Evolutionary conservation across 1,140 invertebrate genomes (phyloP), one percentile per base, ranked within the genome.

Genomic region (Conus betulinus): DNA sequence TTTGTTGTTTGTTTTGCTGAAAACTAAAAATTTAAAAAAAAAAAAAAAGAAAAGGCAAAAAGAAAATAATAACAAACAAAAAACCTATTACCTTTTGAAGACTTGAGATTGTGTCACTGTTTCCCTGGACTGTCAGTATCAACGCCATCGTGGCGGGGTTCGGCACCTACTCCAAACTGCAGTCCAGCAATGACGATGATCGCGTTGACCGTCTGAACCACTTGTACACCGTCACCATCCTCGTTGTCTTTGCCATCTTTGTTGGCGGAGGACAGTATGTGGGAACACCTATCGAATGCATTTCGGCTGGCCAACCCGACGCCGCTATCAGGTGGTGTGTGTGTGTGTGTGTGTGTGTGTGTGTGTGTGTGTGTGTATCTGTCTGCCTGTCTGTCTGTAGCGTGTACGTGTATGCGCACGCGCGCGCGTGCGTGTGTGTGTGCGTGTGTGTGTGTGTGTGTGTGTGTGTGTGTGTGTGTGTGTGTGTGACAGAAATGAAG

Each of bases 191-290:
- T 63, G 96, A 93, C 67, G 93, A 93, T 78, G 91, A 92, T 27
- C 91, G 85, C 83, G 83, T 91, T 10, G 93, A 93, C 83, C 84
- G 92, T 51, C 57, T 93, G 13, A 92, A 90, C 76, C 92, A 93
- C 82, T 85, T 91, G 51, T 94, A 93, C 89, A 93, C 91, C 11
- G 91, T 93, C 25, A 89, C 91, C 51, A 63, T 93, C 5, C 90
- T 94, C 7, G 85, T 89, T 2, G 85, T 92, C 25, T 92, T 93
- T 74, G 82, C 90, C 52, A 91, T 93, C 15, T 90, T 92, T 25
- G 92, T 93, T 20, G 88, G 89, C 15, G 90, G 91, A 3, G 89
- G 89, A 17, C 92, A 99, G 95, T 99, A 99, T 96, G 98, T 99
- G 5, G 98, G 98, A 81, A 93, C 94, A 85, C 94, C 94, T 6